A percentile compares a stretch with the other conserved stretches of the same genome.
Conservation (phyloP, 2,888 invertebrate genomes). For the Desoria tigrina region DNA sequence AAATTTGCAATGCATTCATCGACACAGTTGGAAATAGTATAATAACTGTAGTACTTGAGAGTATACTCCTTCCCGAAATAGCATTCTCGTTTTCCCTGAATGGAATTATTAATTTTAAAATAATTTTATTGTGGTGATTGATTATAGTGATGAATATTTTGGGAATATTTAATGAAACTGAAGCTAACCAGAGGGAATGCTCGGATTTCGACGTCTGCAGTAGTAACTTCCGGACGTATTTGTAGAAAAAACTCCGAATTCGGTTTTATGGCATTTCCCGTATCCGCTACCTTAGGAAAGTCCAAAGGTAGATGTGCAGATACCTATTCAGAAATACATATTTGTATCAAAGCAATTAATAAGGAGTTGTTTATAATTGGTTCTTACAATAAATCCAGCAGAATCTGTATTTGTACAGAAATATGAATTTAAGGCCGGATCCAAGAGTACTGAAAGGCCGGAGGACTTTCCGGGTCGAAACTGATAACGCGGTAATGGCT, state of each 20-base stretch:
- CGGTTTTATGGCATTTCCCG: slow-evolving; percentile 33
- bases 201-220: background rate
- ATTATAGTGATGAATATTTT: slow-evolving; percentile 3
- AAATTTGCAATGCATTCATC: slow-evolving; percentile 46
- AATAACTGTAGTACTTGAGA: slow-evolving; percentile 38
- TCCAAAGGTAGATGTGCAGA: slow-evolving; percentile 21
- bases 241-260: slow-evolving; percentile 45
- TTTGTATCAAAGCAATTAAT: too few relatives aligned
- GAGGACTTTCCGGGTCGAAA: slow-evolving; percentile 44
- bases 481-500: slow-evolving; percentile 40
- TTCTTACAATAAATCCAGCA: slow-evolving; percentile 37
- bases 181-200: slow-evolving; percentile 32
- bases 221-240: slow-evolving; percentile 33
- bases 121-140: slow-evolving; percentile 6
- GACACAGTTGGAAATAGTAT: slow-evolving; percentile 46
- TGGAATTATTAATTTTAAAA: slow-evolving; percentile 1
- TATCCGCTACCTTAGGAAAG: slow-evolving; percentile 37
- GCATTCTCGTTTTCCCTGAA: slow-evolving; percentile 43
- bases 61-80: slow-evolving; percentile 41
- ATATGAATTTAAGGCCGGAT: slow-evolving; percentile 49
- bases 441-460: slow-evolving; percentile 47
- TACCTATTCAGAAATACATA: background rate
- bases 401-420: slow-evolving; percentile 50
- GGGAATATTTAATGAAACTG: background rate
- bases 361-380: background rate